phyloP scores from a whole-genome alignment of 2,888 invertebrate species.

The Icerya purchasi region DNA sequence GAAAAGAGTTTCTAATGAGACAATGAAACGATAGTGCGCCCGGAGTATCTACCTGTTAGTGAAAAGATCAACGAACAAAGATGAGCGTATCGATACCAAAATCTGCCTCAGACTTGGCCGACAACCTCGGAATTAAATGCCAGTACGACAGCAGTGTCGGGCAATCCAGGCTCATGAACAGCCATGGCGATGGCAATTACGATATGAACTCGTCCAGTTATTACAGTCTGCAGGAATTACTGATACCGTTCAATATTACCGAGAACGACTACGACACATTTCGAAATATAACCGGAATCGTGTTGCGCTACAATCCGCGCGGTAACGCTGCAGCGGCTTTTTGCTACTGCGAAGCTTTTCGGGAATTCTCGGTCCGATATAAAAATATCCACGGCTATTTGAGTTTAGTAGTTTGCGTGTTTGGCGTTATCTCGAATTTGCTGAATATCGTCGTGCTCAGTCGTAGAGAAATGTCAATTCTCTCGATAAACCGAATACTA shows the following conservation, averaged over 20 bases:
- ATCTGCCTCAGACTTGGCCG: no score
- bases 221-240: background rate
- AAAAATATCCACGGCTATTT: slow-evolving; percentile 55
- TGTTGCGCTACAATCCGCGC: background rate
- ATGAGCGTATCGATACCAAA: no score
- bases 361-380: slow-evolving; percentile 39
- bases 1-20: no score
- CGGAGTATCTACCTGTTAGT: no score
- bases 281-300: background rate
- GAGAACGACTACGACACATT: background rate
- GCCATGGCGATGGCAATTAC: no score
- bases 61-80: no score
- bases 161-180: no score
- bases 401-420: slow-evolving; percentile 59
- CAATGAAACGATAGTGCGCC: no score
- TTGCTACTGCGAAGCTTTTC: slow-evolving; percentile 22
- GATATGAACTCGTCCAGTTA: no score
- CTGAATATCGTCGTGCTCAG: slow-evolving; percentile 72
- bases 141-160: no score
- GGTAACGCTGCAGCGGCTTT: slow-evolving; percentile 2
- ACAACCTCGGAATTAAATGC: no score
- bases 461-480: slow-evolving; percentile 51
- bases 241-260: background rate
- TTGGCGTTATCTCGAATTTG: slow-evolving; percentile 68
- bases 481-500: slow-evolving; percentile 69